Evolutionary conservation across 2,797 vertebrate genomes (phyloP).

Genomic region (Pagetopsis macropterus): DNA sequence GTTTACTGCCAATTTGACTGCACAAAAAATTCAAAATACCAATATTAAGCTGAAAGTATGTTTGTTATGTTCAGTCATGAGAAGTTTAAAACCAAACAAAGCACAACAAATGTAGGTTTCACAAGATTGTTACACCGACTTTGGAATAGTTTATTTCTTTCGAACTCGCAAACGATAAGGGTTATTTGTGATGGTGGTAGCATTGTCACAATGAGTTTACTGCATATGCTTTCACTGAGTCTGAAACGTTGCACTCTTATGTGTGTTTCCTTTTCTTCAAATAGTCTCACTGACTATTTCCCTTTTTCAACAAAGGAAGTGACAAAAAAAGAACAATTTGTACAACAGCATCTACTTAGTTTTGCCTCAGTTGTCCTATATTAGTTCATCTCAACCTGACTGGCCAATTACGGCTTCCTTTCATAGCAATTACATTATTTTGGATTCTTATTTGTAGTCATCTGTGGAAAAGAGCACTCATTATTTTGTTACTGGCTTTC

Average conservation of each 20-base stretch:
- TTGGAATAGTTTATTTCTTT: constrained; percentile 6
- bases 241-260: neutral
- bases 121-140: neutral
- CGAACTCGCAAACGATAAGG: constrained; percentile 36
- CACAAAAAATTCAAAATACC: neutral
- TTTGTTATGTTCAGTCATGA: neutral
- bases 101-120: neutral
- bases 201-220: constrained; percentile 35
- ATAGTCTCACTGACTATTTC: constrained; percentile 16
- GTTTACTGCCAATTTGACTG: neutral
- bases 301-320: constrained; percentile 17
- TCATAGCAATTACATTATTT: constrained; percentile 60
- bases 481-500: constrained; percentile 68
- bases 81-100: constrained; percentile 17
- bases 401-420: constrained; percentile 62
- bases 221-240: constrained; percentile 23
- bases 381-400: constrained; percentile 67
- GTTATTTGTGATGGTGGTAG: constrained; percentile 40
- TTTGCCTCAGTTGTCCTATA: constrained; percentile 64
- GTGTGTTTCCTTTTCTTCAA: constrained; percentile 9
- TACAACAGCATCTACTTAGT: constrained; percentile 58
- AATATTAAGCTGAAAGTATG: constrained; percentile 10
- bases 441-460: constrained; percentile 54
- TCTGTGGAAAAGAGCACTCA: constrained; percentile 61
- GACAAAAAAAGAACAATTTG: constrained; percentile 33